Conservation (phyloP, 2,888 invertebrate species). For the Oligia latruncula region DNA sequence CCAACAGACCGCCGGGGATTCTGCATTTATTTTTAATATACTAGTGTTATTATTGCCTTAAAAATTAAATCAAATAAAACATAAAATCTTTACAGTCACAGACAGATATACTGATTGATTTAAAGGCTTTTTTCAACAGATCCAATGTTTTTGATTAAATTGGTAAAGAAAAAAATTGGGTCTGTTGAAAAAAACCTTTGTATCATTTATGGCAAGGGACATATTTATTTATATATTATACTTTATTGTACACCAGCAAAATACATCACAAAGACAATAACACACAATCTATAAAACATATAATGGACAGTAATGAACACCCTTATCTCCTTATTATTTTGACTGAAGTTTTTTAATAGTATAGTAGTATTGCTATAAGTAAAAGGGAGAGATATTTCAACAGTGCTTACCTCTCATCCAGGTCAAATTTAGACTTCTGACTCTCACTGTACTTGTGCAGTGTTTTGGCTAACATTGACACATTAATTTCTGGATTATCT, state of each 20-base stretch:
- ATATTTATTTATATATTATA: neutral
- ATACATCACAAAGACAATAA: neutral
- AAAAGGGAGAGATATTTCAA: neutral
- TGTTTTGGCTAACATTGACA: slow-evolving; percentile 79
- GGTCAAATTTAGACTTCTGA: slow-evolving; percentile 82
- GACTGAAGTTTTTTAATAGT: neutral
- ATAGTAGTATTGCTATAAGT: neutral
- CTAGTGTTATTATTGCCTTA: no score
- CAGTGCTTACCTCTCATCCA: slow-evolving; percentile 83
- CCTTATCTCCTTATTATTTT: neutral
- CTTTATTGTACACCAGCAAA: neutral
- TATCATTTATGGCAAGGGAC: neutral
- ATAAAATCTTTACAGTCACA: no score
- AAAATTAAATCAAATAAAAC: no score
- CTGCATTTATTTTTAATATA: neutral
- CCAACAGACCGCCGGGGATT: no score
- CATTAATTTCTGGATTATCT: slow-evolving; percentile 83
- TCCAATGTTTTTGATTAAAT: no score
- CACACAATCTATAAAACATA: neutral
- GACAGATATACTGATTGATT: no score
- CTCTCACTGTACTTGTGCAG: slow-evolving; percentile 83
- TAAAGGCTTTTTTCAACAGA: no score
- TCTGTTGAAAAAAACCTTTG: neutral
- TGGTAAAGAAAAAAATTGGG: neutral
- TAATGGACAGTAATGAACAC: neutral